Evolutionary conservation across 2,113 vertebrate genomes (phyloP).

Genomic region (Pteropus alecto): DNA sequence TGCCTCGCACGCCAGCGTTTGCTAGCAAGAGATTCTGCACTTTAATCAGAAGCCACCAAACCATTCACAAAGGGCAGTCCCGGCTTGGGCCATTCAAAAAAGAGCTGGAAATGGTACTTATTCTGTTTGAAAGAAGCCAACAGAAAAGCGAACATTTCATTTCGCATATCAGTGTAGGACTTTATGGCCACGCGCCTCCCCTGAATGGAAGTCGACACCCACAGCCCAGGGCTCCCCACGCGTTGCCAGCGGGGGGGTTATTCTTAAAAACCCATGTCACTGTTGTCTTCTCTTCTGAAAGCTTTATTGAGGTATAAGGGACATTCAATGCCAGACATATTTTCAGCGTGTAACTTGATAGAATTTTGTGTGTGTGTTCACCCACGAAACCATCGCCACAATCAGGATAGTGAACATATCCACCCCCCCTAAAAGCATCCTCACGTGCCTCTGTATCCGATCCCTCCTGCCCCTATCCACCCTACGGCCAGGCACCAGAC

Average conservation of each 20-base stretch:
- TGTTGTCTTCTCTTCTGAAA: not conserved
- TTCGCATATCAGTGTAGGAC: not conserved
- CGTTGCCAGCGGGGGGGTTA: not conserved
- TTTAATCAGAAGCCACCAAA: not conserved
- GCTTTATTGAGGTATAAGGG: not conserved
- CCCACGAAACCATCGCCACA: not conserved
- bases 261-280: not conserved
- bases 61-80: not conserved
- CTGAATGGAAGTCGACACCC: not conserved
- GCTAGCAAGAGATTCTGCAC: constrained; percentile 13
- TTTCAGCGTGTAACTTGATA: not conserved
- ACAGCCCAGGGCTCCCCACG: not conserved
- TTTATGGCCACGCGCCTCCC: not conserved
- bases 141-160: not conserved
- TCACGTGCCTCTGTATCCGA: rapidly evolving
- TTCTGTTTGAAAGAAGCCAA: not conserved
- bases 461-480: too few species aligned
- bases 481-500: not conserved
- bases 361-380: not conserved
- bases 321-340: not conserved
- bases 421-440: not conserved
- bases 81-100: not conserved
- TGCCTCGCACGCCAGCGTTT: not conserved
- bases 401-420: too few species aligned
- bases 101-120: not conserved